Evolutionary conservation across 1,140 invertebrate genomes (phyloP), one percentile per base, ranked within the genome.

Genomic region (Plodia interpunctella): DNA sequence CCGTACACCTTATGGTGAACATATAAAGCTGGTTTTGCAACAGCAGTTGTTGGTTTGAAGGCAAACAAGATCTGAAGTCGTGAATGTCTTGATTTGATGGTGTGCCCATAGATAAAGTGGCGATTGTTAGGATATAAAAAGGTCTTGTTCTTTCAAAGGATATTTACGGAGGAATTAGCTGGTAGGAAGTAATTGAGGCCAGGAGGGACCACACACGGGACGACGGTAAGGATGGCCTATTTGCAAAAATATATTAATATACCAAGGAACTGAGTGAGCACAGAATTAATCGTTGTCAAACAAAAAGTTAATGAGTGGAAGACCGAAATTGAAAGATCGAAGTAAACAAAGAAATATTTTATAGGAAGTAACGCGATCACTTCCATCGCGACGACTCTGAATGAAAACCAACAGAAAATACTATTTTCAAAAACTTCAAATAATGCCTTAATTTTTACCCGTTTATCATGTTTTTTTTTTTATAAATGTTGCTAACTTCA

Each of bases 51-150:
- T 6, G 25, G 28, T 20, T 64, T 76, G 83, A 87, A 84, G 81
- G 83, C 78, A 69, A 87, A 76, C 83, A 68, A 73, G 83, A 70
- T 80, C 68, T 70, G 74, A 78, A 76, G 62, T 70, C 67, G 68
- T 74, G 71, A 72, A 73, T 71, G 68, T 65, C 68, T n/a, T 70
- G 72, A 74, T 76, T 79, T 72, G 74, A 76, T 76, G 71, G 67
- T 65, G 67, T 60, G 58, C 54, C 59, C 59, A 52, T 65, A 64
- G 65, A 70, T 67, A 70, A 68, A 63, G 52, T 57, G 65, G 38
- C 57, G 63, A 67, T 65, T 71, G 69, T 70, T 66, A 58, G 56
- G 52, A 13, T 21, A 57, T 56, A 59, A 62, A 66, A 62, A 60
- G 60, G 28, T 57, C 58, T 53, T 55, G 57, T 59, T 61, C 59